Base-by-base conservation (phyloP, 2,888 invertebrate genomes). In the Phasia obesa region DNA sequence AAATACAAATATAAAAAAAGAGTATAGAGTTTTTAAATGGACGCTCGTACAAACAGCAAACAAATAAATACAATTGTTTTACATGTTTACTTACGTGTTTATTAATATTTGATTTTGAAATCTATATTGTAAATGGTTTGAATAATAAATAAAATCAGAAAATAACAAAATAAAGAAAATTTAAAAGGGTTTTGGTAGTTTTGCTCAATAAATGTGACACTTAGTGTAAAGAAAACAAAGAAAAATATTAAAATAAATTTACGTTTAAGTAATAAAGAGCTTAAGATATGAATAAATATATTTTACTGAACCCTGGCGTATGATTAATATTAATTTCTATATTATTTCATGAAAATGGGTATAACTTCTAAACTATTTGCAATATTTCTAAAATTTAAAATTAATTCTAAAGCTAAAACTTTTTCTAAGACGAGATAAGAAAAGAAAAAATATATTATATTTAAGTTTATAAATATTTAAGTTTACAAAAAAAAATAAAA, bases 31-130 rank as follows among this genome's bases (percentile, higher is more conserved):
- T 53, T 53, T 27, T 11, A 13, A 21, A 21, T 44, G 21, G 55
- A 27, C 27, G 15, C 21, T 55, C 15, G 17, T 11, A 7, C 9
- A 69, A n/a, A n/a, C 53, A 23, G 42, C 9, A 69, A 38, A 23
- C 51, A 51, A 65, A 60, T 60, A 27, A 62, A 27, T 62, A 15
- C 27, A 74, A 64, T 74, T 74, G 73, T 55, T 53, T 74, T 53
- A 21, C 42, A 55, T 73, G 42, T 62, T 62, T 62, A 27, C 44
- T 69, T 55, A 69, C 69, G 55, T 57, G 69, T 57, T 70, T 69
- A 69, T 57, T 44, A 55, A 21, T 55, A 55, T 69, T 69, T 69
- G 55, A 69, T 69, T 69, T 69, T 1, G 19, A 69, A 69, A 69
- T 55, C 55, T 57, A 55, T 55, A 55, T 55, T 57, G 27, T 13